A percentile compares a stretch with the other conserved stretches of the same genome.
Evolutionary conservation across 2,113 vertebrate species (phyloP).

Genomic region (Dromiciops gliroides): DNA sequence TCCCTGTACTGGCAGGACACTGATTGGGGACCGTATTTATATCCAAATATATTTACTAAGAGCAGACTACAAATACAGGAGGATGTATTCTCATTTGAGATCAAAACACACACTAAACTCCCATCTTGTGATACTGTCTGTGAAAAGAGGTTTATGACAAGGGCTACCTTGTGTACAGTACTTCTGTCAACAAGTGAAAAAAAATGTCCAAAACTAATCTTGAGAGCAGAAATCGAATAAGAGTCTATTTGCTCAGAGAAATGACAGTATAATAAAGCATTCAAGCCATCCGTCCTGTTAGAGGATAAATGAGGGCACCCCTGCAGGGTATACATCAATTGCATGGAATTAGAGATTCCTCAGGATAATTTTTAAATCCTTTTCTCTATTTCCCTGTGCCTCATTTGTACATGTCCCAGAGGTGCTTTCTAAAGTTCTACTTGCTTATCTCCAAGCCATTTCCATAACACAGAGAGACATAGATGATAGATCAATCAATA

Average conservation of each 20-base stretch:
- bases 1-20: neutral
- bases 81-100: neutral
- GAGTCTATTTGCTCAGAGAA: conserved; percentile 6
- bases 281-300: neutral
- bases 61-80: neutral
- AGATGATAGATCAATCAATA: neutral
- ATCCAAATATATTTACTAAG: neutral
- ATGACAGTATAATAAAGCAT: neutral
- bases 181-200: neutral
- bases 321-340: neutral
- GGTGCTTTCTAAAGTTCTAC: neutral
- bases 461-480: neutral
- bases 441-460: conserved; percentile 18
- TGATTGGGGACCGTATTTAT: neutral
- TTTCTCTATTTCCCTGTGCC: conserved; percentile 2
- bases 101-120: neutral
- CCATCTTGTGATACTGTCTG: neutral
- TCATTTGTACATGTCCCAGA: conserved; percentile 3
- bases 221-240: conserved; percentile 36
- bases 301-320: neutral
- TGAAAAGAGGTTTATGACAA: neutral
- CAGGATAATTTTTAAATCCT: neutral
- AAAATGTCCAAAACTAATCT: conserved; percentile 20
- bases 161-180: neutral
- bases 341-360: neutral